Evolutionary conservation across 2,888 invertebrate species (phyloP).

Genomic region (Leucoma salicis): DNA sequence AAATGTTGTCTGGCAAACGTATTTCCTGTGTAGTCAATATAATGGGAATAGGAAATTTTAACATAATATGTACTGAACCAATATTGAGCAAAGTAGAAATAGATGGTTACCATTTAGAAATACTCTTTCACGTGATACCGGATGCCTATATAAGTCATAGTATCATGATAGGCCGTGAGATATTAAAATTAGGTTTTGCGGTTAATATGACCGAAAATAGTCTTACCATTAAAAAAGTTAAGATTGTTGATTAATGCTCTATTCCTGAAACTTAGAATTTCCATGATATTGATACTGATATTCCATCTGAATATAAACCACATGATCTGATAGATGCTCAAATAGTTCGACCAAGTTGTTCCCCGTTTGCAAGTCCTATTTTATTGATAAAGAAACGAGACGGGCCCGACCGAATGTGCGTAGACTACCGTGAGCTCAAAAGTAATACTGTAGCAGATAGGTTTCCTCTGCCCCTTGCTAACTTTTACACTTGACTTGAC

Average conservation of each 20-base stretch:
- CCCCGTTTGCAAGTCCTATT: conserved; percentile 3
- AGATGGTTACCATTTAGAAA: neutral
- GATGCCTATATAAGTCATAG: neutral
- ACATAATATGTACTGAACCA: neutral
- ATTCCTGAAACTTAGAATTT: too few relatives aligned
- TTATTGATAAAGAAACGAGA: conserved; percentile 3
- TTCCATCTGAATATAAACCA: too few relatives aligned
- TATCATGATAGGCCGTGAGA: neutral
- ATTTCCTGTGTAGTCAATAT: neutral
- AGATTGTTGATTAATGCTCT: too few relatives aligned
- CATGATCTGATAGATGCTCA: neutral
- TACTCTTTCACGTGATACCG: conserved; percentile 2
- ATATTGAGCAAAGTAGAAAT: conserved; percentile 3
- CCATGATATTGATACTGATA: too few relatives aligned
- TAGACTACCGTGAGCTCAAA: conserved; percentile 2
- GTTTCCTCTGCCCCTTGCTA: neutral
- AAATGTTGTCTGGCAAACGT: neutral
- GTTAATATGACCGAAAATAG: neutral
- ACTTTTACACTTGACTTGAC: neutral
- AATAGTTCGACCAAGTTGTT: neutral
- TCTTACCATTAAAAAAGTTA: too few relatives aligned
- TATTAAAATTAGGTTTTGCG: neutral
- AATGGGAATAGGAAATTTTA: neutral
- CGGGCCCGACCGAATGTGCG: neutral
- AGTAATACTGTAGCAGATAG: neutral